These are phyloP conservation scores for Abscondita cerata DNA, from an alignment of 2,888 invertebrate species.

Conservation along the genomic window DNA sequence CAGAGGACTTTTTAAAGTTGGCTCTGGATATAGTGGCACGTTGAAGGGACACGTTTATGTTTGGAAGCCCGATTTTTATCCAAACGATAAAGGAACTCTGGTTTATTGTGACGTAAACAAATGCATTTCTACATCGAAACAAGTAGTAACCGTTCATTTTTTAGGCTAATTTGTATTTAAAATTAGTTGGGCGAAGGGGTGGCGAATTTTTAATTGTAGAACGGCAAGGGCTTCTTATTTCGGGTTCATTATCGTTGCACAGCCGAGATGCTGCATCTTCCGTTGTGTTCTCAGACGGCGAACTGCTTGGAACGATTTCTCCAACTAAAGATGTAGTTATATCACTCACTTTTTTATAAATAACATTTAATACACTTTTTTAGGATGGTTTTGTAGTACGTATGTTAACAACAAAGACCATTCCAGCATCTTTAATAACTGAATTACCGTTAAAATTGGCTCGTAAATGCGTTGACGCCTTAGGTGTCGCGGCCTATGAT, in stretches of 20 bases:
- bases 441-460: slow-evolving; percentile 80
- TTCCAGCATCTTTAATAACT: slow-evolving; percentile 65
- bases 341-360: background rate
- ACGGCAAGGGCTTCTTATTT: slow-evolving; percentile 62
- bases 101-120: slow-evolving; percentile 81
- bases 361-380: slow-evolving; percentile 18
- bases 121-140: background rate
- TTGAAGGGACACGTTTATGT: slow-evolving; percentile 89
- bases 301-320: slow-evolving; percentile 78
- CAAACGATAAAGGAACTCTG: slow-evolving; percentile 83
- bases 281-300: slow-evolving; percentile 78
- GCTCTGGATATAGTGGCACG: slow-evolving; percentile 93
- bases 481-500: slow-evolving; percentile 76
- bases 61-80: slow-evolving; percentile 82
- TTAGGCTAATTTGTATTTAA: slow-evolving; percentile 83
- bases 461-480: slow-evolving; percentile 78
- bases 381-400: slow-evolving; percentile 83
- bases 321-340: slow-evolving; percentile 78
- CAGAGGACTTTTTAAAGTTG: slow-evolving; percentile 89
- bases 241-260: slow-evolving; percentile 58
- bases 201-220: slow-evolving; percentile 65
- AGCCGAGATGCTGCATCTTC: slow-evolving; percentile 61
- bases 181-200: slow-evolving; percentile 63
- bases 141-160: background rate
- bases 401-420: slow-evolving; percentile 69